Evolutionary conservation across 2,888 invertebrate species (phyloP).

Genomic region (Noctua fimbriata): DNA sequence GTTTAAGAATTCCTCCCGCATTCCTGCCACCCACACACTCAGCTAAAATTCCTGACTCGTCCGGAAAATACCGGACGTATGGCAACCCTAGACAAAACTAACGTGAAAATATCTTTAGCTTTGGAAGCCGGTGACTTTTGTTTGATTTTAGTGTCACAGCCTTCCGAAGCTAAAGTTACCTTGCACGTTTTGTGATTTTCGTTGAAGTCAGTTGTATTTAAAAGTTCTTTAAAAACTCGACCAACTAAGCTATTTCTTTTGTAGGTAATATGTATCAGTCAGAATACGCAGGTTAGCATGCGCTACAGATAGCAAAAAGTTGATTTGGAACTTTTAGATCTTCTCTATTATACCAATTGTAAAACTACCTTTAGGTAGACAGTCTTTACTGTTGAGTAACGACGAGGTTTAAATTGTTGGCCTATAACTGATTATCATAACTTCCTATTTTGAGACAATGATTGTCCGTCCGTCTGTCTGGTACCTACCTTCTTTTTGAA

Average conservation of each 20-base stretch:
- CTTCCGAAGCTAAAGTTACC: background rate
- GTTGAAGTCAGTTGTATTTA: background rate
- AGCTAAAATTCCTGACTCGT: too few species aligned
- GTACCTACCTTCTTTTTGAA: background rate
- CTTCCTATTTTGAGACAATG: background rate
- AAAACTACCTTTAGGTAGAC: background rate
- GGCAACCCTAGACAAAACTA: too few species aligned
- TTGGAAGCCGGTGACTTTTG: background rate
- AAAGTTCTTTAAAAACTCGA: too few species aligned
- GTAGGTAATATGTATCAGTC: too few species aligned
- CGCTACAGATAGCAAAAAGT: background rate
- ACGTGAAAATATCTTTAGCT: background rate
- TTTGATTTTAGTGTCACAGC: background rate
- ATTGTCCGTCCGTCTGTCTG: background rate
- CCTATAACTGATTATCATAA: background rate
- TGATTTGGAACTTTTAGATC: background rate
- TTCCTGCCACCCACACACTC: too few species aligned
- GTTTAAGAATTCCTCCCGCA: too few species aligned
- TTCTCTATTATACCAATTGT: background rate
- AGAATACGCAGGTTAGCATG: too few species aligned
- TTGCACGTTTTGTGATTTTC: slow-evolving; percentile 1
- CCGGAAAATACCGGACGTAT: too few species aligned
- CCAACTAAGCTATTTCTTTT: background rate
- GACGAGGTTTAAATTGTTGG: background rate
- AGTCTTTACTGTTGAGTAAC: background rate